Evolutionary conservation across 2,888 invertebrate genomes (phyloP).

Genomic region (Agelastica alni): DNA sequence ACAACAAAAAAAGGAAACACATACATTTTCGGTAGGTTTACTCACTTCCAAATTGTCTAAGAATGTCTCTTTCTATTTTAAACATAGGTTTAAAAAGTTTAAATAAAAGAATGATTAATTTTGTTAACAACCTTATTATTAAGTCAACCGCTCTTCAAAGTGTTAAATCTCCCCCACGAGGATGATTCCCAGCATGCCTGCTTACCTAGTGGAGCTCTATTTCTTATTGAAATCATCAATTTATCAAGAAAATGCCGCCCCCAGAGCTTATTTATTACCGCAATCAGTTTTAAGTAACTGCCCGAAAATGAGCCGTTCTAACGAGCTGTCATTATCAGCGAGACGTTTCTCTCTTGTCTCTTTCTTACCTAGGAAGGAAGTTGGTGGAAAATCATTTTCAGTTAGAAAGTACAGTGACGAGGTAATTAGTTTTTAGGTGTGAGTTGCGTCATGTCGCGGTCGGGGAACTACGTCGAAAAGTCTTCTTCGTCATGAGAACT

Average conservation of each 20-base stretch:
- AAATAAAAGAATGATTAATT: too few relatives aligned
- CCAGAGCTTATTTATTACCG: slow-evolving; percentile 20
- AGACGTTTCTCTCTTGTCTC: slow-evolving; percentile 8
- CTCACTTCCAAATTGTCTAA: too few relatives aligned
- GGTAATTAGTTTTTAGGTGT: slow-evolving; percentile 25
- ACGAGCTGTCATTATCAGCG: slow-evolving; percentile 21
- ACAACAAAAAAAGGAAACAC: too few relatives aligned
- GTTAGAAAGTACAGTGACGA: slow-evolving; percentile 21
- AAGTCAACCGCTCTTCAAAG: not conserved
- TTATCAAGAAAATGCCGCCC: slow-evolving; percentile 20
- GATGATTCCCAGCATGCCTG: not conserved
- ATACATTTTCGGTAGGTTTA: too few relatives aligned
- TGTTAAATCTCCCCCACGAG: not conserved
- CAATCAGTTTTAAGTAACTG: slow-evolving; percentile 26
- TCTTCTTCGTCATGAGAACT: not conserved
- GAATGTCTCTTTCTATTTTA: too few relatives aligned
- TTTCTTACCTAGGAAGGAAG: slow-evolving; percentile 5
- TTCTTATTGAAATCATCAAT: slow-evolving; percentile 11
- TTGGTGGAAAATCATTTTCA: slow-evolving; percentile 25
- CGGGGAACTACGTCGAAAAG: not conserved
- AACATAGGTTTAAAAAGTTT: too few relatives aligned
- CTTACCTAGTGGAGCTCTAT: slow-evolving; percentile 2
- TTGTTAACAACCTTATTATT: not conserved
- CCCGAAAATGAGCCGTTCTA: slow-evolving; percentile 21
- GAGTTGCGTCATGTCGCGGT: slow-evolving; percentile 14